Percentiles rank a stretch among this genome's conserved stretches.
Conservation (phyloP, 2,113 vertebrate genomes). For the Regulus satrapa region DNA sequence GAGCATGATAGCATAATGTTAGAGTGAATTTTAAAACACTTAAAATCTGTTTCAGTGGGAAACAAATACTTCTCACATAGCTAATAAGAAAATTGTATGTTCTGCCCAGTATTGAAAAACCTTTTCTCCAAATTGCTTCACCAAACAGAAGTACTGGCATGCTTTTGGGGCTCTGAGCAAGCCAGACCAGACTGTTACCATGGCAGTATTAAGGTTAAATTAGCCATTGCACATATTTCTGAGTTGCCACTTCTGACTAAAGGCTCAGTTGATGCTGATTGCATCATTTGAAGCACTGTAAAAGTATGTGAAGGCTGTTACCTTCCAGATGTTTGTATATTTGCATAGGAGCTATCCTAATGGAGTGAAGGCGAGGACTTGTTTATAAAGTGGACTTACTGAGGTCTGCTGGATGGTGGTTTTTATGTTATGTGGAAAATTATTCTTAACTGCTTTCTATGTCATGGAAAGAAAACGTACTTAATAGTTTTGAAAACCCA, state of each 20-base stretch:
- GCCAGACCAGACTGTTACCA: not conserved
- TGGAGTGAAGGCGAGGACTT: not conserved
- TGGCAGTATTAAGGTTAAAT: not conserved
- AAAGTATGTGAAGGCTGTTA: not conserved
- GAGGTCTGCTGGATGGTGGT: not conserved
- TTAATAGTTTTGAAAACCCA: not conserved
- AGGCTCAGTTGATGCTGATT: not conserved
- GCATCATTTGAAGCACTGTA: not conserved
- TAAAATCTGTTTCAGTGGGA: not conserved
- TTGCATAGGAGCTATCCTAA: not conserved
- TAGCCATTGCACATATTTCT: not conserved
- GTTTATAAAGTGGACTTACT: not conserved
- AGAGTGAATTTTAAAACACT: not conserved
- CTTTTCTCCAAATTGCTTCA: not conserved
- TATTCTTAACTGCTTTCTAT: not conserved
- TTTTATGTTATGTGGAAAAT: not conserved
- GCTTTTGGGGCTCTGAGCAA: not conserved
- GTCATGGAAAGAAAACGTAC: not conserved
- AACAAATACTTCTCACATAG: not conserved
- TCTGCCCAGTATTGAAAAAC: not conserved
- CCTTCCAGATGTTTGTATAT: not conserved
- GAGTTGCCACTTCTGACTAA: not conserved
- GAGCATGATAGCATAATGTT: not conserved
- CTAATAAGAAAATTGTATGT: not conserved
- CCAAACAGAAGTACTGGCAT: accelerated